Conservation (phyloP, 2,113 vertebrate genomes). For the Oreochromis tanganicae region DNA sequence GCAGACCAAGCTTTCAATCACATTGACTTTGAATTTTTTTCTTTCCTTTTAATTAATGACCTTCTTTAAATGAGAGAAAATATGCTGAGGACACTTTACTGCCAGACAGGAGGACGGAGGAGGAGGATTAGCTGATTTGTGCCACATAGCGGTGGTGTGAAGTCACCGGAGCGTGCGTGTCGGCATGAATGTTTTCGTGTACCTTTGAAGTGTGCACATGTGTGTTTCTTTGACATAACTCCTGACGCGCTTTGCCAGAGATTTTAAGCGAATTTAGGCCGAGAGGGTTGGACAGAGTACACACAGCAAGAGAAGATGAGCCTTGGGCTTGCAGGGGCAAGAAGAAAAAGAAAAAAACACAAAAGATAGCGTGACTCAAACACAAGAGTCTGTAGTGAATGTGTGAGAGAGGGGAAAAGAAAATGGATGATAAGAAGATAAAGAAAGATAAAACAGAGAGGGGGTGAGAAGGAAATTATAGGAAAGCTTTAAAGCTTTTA, state of each 20-base stretch:
- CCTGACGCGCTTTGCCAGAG: constrained; percentile 9
- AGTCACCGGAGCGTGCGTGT: background rate
- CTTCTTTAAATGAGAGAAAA: constrained; percentile 27
- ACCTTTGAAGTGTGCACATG: background rate
- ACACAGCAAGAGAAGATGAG: constrained; percentile 12
- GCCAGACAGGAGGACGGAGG: background rate
- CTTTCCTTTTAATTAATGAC: constrained; percentile 16
- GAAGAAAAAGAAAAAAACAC: background rate
- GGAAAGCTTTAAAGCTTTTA: background rate
- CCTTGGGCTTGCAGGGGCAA: background rate
- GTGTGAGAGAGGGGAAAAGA: background rate
- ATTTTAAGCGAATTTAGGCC: constrained; percentile 26
- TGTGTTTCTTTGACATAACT: constrained; percentile 21
- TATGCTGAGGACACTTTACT: constrained; percentile 30
- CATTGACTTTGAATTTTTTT: background rate
- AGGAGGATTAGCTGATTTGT: constrained; percentile 33
- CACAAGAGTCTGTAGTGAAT: background rate
- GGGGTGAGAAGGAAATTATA: background rate
- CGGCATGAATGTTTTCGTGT: background rate
- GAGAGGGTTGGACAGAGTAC: constrained; percentile 22
- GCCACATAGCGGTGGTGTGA: background rate
- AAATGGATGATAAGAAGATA: background rate
- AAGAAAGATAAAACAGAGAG: background rate
- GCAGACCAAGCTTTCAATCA: background rate
- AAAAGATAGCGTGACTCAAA: background rate